phyloP scores from a whole-genome alignment of 30 jellyfish, hydroid and myxozoan species.

The Pelagia noctiluca region DNA sequence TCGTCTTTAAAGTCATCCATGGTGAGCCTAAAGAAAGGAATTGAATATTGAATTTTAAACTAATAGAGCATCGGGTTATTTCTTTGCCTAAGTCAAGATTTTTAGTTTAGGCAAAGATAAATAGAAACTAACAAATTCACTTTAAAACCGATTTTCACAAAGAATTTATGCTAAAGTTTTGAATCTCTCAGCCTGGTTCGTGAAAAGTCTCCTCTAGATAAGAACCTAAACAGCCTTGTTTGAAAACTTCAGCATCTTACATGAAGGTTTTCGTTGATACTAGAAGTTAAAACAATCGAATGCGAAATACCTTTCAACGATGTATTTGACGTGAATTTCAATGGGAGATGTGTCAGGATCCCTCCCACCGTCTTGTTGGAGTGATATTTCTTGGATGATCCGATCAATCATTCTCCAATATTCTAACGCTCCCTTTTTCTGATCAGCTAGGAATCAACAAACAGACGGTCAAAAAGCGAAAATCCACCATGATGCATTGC shows the following conservation, averaged over 20 bases:
- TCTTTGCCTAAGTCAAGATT: too few species aligned
- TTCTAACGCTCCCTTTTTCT: conserved; percentile 83
- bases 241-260: too few species aligned
- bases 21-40: conserved; percentile 79
- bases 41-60: neutral
- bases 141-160: too few species aligned
- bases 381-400: conserved; percentile 91
- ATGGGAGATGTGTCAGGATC: conserved; percentile 96
- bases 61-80: too few species aligned
- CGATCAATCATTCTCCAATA: conserved; percentile 96
- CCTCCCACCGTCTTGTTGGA: conserved; percentile 96
- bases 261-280: too few species aligned
- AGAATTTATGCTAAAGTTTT: too few species aligned
- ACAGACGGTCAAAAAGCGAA: neutral
- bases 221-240: too few species aligned
- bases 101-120: too few species aligned
- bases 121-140: too few species aligned
- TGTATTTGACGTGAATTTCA: conserved; percentile 87
- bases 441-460: conserved; percentile 73
- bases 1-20: conserved; percentile 98
- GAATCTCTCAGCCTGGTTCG: too few species aligned
- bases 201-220: too few species aligned
- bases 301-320: conserved; percentile 92
- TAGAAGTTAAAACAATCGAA: too few species aligned
- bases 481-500: neutral